These are phyloP conservation scores for Lophius americanus DNA, from an alignment of 2,797 vertebrate genomes.

Conservation along the genomic window DNA sequence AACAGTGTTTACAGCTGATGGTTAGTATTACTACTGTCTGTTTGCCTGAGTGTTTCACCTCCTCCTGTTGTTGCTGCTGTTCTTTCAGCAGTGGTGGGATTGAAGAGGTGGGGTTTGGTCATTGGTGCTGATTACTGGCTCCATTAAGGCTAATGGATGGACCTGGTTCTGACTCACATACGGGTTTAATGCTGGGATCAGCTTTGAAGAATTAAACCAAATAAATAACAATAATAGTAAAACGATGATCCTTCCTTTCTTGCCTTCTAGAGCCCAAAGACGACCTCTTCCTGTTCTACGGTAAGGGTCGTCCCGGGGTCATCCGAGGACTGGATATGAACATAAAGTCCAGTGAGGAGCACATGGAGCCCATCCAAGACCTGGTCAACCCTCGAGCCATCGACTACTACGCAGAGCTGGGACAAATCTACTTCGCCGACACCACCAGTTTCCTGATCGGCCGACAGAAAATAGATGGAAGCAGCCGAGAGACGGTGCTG, in stretches of 20 bases:
- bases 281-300: slow-evolving; percentile 98
- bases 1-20: background rate
- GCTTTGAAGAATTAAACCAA: slow-evolving; percentile 75
- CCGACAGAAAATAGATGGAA: slow-evolving; percentile 94
- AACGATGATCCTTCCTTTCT: slow-evolving; percentile 47
- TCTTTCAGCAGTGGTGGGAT: slow-evolving; percentile 60
- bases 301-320: slow-evolving; percentile 96
- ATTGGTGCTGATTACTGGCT: slow-evolving; percentile 79
- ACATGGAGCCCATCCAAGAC: slow-evolving; percentile 96
- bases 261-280: slow-evolving; percentile 90
- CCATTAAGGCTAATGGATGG: slow-evolving; percentile 78
- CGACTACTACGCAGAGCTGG: slow-evolving; percentile 93
- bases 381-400: slow-evolving; percentile 96
- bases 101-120: slow-evolving; percentile 65
- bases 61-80: slow-evolving; percentile 29
- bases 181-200: slow-evolving; percentile 72
- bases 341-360: slow-evolving; percentile 92
- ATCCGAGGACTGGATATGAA: slow-evolving; percentile 95
- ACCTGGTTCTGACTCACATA: slow-evolving; percentile 57
- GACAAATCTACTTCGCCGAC: slow-evolving; percentile 97
- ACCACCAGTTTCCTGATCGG: slow-evolving; percentile 99
- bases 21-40: slow-evolving; percentile 32
- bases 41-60: slow-evolving; percentile 28
- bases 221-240: slow-evolving; percentile 73
- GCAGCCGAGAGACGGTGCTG: slow-evolving; percentile 91